These are phyloP conservation scores for Cathartes aura DNA, from an alignment of 2,113 vertebrate genomes.

Conservation along the genomic window DNA sequence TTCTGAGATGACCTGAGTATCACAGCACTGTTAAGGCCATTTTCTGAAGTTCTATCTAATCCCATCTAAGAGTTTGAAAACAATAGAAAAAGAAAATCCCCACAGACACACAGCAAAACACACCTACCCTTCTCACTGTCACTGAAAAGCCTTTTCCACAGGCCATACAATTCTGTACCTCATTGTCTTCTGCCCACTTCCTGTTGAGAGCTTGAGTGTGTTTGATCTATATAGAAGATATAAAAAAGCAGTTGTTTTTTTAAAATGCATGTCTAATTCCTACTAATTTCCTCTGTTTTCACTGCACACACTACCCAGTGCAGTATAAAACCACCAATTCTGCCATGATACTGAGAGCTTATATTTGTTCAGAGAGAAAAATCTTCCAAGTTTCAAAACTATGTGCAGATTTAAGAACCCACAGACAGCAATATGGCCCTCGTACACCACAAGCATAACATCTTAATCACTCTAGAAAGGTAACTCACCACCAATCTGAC, in stretches of 20 bases:
- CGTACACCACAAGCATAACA: neutral
- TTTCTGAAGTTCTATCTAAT: neutral
- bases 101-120: neutral
- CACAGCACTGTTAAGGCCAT: neutral
- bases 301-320: neutral
- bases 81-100: neutral
- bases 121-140: constrained; percentile 90
- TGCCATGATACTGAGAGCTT: neutral
- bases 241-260: neutral
- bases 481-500: neutral
- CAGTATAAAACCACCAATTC: neutral
- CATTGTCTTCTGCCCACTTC: constrained; percentile 97
- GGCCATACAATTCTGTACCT: constrained; percentile 96
- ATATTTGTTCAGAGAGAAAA: neutral
- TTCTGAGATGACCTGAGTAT: neutral
- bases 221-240: constrained; percentile 85
- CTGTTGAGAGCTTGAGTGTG: constrained; percentile 93
- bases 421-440: neutral
- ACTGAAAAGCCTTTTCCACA: constrained; percentile 95
- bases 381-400: neutral
- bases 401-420: neutral
- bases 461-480: neutral
- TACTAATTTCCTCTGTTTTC: neutral
- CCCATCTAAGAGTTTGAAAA: neutral
- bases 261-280: neutral